Conservation (phyloP, 1,140 invertebrate genomes). For the Caenorhabditis tropicalis region DNA sequence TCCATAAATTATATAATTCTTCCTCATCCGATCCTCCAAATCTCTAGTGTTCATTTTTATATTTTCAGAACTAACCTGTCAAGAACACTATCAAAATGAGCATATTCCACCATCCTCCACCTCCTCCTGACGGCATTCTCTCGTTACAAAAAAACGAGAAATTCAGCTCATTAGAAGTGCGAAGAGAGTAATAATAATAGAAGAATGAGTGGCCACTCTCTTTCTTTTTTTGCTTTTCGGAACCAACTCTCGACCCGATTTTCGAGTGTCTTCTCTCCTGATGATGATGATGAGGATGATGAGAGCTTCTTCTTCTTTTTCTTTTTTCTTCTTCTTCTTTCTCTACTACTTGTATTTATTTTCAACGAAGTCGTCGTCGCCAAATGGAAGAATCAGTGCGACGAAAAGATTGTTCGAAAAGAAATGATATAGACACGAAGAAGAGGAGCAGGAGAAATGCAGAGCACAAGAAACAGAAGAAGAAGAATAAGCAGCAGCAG, state of each 20-base stretch:
- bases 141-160: not conserved
- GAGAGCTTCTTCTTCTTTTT: not conserved
- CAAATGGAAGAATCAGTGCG: not conserved
- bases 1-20: no score
- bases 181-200: conserved; percentile 13
- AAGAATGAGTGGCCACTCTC: not conserved
- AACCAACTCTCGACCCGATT: not conserved
- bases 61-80: conserved; percentile 15
- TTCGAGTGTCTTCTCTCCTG: not conserved
- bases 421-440: conserved; percentile 10
- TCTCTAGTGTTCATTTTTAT: not conserved
- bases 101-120: conserved; percentile 25
- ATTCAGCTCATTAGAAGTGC: conserved; percentile 37
- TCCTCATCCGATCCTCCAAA: no score
- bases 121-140: conserved; percentile 32
- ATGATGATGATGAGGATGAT: not conserved
- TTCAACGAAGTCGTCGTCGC: not conserved
- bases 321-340: not conserved
- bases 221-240: not conserved
- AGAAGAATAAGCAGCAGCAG: no score
- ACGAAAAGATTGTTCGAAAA: conserved; percentile 30
- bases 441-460: not conserved
- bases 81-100: not conserved
- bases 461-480: conserved; percentile 36
- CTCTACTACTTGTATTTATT: not conserved